These are phyloP conservation scores for Anarhynchus alexandrinus DNA, from an alignment of 2,113 vertebrate species.

Conservation along the genomic window DNA sequence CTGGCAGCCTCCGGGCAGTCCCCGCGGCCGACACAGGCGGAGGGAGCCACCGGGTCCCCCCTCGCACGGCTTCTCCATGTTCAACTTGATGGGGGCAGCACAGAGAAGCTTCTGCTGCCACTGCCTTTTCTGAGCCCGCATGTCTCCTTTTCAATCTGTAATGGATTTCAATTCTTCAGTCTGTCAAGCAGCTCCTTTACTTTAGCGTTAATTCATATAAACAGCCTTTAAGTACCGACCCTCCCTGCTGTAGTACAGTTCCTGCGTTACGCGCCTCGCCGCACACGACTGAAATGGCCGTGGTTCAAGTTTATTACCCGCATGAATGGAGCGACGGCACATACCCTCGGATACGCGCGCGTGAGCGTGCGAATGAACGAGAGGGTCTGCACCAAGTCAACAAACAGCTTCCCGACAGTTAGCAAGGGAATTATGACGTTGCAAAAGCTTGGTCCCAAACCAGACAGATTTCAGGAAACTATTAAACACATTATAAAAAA, in stretches of 20 bases:
- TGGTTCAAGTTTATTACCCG: not conserved
- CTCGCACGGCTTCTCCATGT: accelerated
- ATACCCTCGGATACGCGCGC: accelerated
- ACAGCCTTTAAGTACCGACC: not conserved
- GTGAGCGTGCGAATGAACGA: accelerated
- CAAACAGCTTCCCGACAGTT: not conserved
- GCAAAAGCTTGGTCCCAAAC: not conserved
- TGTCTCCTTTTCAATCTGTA: not conserved
- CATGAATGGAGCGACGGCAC: not conserved
- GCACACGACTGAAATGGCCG: not conserved
- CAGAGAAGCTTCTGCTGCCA: not conserved
- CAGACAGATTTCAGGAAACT: not conserved
- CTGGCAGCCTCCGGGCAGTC: not conserved
- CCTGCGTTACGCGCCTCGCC: not conserved
- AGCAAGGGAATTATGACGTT: not conserved
- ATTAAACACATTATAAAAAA: not conserved
- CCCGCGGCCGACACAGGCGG: accelerated
- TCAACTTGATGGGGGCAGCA: not conserved
- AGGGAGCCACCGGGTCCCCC: not conserved
- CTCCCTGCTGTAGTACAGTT: not conserved
- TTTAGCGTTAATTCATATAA: not conserved
- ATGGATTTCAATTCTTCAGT: not conserved
- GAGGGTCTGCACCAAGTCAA: not conserved
- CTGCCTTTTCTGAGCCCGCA: not conserved
- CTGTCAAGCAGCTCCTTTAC: not conserved